phyloP scores from a whole-genome alignment of 92 coral and sea anemone species.

The Phenganax subtilis region DNA sequence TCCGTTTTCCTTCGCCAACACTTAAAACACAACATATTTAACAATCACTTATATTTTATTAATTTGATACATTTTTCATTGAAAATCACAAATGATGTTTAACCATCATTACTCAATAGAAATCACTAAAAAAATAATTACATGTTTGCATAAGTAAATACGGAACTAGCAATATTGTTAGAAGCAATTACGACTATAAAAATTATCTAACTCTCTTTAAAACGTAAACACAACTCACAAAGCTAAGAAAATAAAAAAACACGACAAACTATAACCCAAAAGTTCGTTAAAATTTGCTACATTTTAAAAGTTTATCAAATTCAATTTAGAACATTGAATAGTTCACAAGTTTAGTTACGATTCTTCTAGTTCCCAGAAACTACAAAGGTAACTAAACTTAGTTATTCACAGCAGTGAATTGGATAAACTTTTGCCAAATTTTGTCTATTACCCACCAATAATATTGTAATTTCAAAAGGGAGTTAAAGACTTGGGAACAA shows the following conservation, averaged over 20 bases:
- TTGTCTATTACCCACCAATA: too few relatives aligned
- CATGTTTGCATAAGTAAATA: background rate
- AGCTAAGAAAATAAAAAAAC: too few relatives aligned
- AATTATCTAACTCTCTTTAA: background rate
- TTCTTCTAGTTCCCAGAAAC: too few relatives aligned
- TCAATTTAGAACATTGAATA: too few relatives aligned
- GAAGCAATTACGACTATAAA: background rate
- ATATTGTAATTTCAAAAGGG: too few relatives aligned
- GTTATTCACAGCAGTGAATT: too few relatives aligned
- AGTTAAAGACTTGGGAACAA: too few relatives aligned
- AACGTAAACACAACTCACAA: background rate
- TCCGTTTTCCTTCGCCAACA: background rate
- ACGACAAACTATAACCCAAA: too few relatives aligned
- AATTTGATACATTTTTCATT: slow-evolving; percentile 26
- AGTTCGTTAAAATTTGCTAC: background rate
- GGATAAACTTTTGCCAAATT: too few relatives aligned
- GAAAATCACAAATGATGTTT: slow-evolving; percentile 23
- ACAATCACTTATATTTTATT: slow-evolving; percentile 11
- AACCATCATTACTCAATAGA: background rate
- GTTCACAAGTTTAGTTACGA: too few relatives aligned
- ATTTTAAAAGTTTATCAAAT: too few relatives aligned
- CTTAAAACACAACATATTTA: background rate
- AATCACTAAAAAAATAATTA: slow-evolving; percentile 36
- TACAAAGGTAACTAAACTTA: too few relatives aligned
- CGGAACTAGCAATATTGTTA: background rate